Base-by-base conservation (phyloP, 2,797 vertebrate genomes). In the Balearica regulorum region DNA sequence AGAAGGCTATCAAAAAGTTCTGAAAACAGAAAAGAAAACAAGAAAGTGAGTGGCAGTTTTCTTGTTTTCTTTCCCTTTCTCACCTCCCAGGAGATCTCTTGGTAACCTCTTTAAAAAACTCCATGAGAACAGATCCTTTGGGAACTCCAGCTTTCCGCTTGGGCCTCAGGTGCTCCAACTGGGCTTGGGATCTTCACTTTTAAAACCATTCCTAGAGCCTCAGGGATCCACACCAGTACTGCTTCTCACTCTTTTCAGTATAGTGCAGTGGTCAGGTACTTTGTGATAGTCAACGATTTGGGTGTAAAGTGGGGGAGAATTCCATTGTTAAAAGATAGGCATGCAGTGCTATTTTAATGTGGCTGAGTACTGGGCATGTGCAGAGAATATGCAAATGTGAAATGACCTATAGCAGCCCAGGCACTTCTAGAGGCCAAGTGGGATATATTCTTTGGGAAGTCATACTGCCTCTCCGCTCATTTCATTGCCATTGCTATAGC, bases 241-340 rank as follows among this genome's bases (percentile, higher is more conserved):
- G 11, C n/a, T 81, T 54, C 44, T 75, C 39, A 31, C 2, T 51
- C 26, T 12, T 65, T 11, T 21, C 20, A 41, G 22, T 17, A 6
- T 1, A 75, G 37, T 2, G 5, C 21, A n/a, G 5, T 2, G 11
- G 53, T 44, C 55, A 64, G 33, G 54, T 72, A 16, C 6, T 24
- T 41, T 21, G 8, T 54, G 33, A 14, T 2, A 33, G 9, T 25
- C 53, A 26, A 6, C 12, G 28, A 3, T 53, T 41, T 60, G 44
- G 48, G 10, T 6, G 10, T 33, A 19, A 70, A 19, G 6, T 8
- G 8, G 18, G 35, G 29, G 35, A 68, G 13, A 85, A 68, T 29
- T 29, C 22, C 2, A 0, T 5, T 31, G 25, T 15, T 44, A 37
- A 46, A 64, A 54, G 10, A 11, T 8, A 43, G 8, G 8, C 0